Evolutionary conservation across 2,113 vertebrate genomes (phyloP).

Genomic region (Sinosuthora webbiana): DNA sequence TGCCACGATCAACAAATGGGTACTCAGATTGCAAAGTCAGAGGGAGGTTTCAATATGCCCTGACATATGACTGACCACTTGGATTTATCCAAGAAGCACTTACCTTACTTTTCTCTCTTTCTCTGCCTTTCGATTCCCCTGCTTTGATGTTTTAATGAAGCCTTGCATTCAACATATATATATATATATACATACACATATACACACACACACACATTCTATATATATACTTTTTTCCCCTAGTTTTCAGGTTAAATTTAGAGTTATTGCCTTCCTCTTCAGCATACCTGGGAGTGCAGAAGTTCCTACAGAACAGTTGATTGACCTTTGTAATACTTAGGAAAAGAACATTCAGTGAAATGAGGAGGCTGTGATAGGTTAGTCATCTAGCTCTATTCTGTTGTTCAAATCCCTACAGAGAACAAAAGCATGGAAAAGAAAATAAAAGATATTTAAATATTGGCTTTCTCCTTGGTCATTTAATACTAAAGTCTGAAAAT

Average conservation of each 20-base stretch:
- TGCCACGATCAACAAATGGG: neutral
- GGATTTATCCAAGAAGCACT: neutral
- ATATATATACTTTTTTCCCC: fast-evolving
- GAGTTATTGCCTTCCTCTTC: neutral
- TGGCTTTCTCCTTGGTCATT: neutral
- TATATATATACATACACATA: no score
- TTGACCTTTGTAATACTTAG: neutral
- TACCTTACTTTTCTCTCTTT: neutral
- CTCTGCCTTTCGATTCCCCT: neutral
- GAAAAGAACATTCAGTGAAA: neutral
- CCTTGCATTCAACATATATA: neutral
- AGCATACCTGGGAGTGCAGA: neutral
- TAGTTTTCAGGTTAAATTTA: neutral
- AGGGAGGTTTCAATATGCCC: neutral
- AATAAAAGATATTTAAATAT: neutral
- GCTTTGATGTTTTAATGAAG: neutral
- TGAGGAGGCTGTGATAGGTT: neutral
- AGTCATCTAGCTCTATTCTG: neutral
- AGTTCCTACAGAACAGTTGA: neutral
- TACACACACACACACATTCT: no score
- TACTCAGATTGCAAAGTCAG: neutral
- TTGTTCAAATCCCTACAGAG: neutral
- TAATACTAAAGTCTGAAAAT: neutral
- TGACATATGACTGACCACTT: neutral
- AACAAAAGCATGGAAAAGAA: neutral